Conservation (phyloP, 2,888 invertebrate genomes). For the Pammene fasciana region DNA sequence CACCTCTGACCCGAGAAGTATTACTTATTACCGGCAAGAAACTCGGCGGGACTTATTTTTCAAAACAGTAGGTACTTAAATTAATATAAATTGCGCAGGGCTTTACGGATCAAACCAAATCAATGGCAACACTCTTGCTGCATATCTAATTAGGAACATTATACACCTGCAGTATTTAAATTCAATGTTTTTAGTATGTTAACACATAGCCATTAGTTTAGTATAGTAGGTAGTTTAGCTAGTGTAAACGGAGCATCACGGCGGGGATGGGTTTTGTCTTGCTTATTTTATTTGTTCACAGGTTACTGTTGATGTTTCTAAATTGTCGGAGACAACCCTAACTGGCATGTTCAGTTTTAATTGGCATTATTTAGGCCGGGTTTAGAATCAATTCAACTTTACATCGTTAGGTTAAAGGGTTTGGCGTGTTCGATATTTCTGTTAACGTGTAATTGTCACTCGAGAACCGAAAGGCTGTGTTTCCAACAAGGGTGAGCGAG, state of each 20-base stretch:
- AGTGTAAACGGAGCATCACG: constrained; percentile 1
- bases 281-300: constrained; percentile 32
- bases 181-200: too few species aligned
- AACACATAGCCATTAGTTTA: too few species aligned
- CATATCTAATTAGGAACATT: too few species aligned
- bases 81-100: too few species aligned
- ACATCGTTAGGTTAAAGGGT: constrained; percentile 22
- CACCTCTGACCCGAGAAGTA: too few species aligned
- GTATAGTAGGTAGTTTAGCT: neutral
- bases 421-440: neutral
- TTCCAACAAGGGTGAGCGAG: too few species aligned
- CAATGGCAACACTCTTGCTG: too few species aligned
- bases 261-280: constrained; percentile 35
- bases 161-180: too few species aligned
- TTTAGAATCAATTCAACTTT: constrained; percentile 37
- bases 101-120: too few species aligned
- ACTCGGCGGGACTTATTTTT: too few species aligned
- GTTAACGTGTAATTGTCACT: neutral
- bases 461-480: neutral
- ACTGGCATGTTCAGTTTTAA: constrained; percentile 32
- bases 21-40: too few species aligned
- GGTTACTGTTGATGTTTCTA: neutral
- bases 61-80: too few species aligned
- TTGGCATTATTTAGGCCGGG: constrained; percentile 31
- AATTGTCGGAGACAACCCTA: constrained; percentile 19